Evolutionary conservation across 2,888 invertebrate genomes (phyloP), one percentile per base, ranked within the genome.

Genomic region (Chrysolina oricalcia): DNA sequence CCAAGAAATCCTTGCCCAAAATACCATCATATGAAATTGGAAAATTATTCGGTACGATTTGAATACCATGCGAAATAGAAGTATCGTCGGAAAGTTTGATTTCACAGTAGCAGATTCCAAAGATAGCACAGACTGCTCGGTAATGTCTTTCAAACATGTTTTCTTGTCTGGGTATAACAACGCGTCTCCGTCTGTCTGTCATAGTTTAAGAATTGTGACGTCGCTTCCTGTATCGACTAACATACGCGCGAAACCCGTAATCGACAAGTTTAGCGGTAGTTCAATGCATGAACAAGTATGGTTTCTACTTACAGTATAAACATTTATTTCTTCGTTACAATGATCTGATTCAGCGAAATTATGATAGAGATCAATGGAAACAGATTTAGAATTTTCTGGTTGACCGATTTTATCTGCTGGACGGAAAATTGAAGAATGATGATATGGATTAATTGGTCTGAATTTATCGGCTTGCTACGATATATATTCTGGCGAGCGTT

Each of bases 11-110:
- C 43, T 43, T 2, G 10, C 43, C 43, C 15, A 43, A 43, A 15
- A 43, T 43, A 63, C 79, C 82, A 75, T 23, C 83, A 19, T 13
- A 81, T 79, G n/a, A 67, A 70, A 66, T 65, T 69, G 78, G 80
- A 82, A 53, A 77, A 66, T 50, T 65, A 41, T 68, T 27, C 15
- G 67, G 68, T 19, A 79, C 77, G 19, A 75, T 73, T 40, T 79
- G 74, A 63, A 79, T 76, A 21, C 59, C 23, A 53, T 74, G 70
- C 19, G 35, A 23, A 41, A 73, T 59, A 50, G 13, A 59, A n/a
- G 41, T 17, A 1, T 65, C 43, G 46, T 64, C 63, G 40, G 53
- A 21, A 15, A 78, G 35, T 40, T 53, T 53, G 46, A 78, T 62
- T 5, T 73, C 72, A 21, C 63, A 43, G 62, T 46, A 48, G 21